Conservation (phyloP, 2,113 vertebrate species). For the Triplophysa rosa region DNA sequence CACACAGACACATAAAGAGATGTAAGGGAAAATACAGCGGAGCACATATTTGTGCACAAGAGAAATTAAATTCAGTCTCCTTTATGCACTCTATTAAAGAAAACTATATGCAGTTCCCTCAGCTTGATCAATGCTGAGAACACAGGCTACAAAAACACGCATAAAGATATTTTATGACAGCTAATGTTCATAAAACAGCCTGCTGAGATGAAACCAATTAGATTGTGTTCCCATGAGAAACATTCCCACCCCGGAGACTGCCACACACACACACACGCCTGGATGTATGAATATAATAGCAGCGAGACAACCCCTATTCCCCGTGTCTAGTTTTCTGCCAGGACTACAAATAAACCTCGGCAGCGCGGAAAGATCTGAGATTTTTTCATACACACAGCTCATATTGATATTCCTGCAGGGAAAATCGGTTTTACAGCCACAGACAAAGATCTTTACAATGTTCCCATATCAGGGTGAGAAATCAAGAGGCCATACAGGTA, state of each 20-base stretch:
- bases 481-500: background rate
- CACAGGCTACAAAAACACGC: conserved; percentile 17
- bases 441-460: conserved; percentile 14
- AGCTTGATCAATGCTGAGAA: conserved; percentile 31
- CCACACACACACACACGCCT: background rate
- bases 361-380: conserved; percentile 5
- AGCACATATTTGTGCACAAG: background rate
- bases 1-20: background rate
- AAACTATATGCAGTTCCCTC: conserved; percentile 30
- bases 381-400: background rate
- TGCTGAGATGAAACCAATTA: conserved; percentile 44
- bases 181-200: conserved; percentile 40
- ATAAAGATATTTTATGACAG: conserved; percentile 31
- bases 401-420: conserved; percentile 11
- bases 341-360: conserved; percentile 18
- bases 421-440: conserved; percentile 15
- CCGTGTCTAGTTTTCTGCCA: background rate
- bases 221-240: conserved; percentile 33
- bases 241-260: conserved; percentile 14
- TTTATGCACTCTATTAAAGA: conserved; percentile 19
- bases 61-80: background rate
- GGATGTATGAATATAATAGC: conserved; percentile 18
- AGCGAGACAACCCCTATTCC: background rate
- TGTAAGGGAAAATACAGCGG: background rate
- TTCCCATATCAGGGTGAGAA: background rate